Conservation (phyloP, 2,113 vertebrate genomes). For the Nothobranchius furzeri region DNA sequence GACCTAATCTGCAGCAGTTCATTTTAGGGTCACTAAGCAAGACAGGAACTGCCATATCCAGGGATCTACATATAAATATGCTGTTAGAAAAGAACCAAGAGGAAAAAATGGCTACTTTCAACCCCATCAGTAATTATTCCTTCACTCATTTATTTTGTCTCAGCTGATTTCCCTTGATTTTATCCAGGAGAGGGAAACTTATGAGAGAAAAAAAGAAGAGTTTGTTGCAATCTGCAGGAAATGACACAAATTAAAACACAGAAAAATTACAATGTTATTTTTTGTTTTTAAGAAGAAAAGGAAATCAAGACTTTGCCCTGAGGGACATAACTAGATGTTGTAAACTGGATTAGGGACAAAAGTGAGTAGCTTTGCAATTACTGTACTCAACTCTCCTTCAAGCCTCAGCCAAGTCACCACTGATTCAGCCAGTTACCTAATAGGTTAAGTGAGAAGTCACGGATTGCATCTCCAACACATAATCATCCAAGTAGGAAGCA, state of each 20-base stretch:
- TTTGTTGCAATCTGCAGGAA: neutral
- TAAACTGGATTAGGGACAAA: slow-evolving; percentile 12
- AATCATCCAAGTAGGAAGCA: slow-evolving; percentile 23
- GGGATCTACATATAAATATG: slow-evolving; percentile 26
- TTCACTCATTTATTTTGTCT: slow-evolving; percentile 10
- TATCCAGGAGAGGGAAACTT: slow-evolving; percentile 9
- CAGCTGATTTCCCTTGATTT: slow-evolving; percentile 1
- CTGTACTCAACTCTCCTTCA: slow-evolving; percentile 5
- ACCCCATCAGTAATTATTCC: slow-evolving; percentile 4
- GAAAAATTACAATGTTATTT: neutral
- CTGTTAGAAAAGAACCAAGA: slow-evolving; percentile 26
- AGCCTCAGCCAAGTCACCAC: slow-evolving; percentile 6
- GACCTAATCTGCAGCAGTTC: slow-evolving; percentile 22
- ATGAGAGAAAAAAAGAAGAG: neutral
- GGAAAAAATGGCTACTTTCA: slow-evolving; percentile 16
- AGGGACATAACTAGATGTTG: slow-evolving; percentile 4
- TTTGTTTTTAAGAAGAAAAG: neutral
- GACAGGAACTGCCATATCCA: slow-evolving; percentile 22
- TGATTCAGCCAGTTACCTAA: neutral
- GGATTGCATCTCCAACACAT: slow-evolving; percentile 31
- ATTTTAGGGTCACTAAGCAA: slow-evolving; percentile 21
- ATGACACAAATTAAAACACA: too few relatives aligned
- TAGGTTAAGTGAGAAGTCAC: slow-evolving; percentile 22
- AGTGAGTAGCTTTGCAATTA: slow-evolving; percentile 10
- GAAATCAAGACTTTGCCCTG: neutral